phyloP scores from a whole-genome alignment of 2,797 vertebrate species.

The Cuculus canorus region DNA sequence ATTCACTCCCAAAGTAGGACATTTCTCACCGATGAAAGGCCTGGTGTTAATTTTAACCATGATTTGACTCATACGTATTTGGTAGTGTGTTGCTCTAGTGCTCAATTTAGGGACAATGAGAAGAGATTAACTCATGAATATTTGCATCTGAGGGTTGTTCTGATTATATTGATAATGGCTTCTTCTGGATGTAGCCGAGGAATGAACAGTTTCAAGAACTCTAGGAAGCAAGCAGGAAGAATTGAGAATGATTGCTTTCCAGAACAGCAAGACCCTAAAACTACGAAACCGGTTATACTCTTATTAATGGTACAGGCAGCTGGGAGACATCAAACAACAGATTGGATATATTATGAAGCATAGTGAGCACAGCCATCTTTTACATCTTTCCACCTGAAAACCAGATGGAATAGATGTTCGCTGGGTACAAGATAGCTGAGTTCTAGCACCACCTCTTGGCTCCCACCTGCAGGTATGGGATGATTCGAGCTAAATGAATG shows the following conservation, averaged over 20 bases:
- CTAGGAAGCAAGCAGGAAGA: not conserved
- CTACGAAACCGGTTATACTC: not conserved
- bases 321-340: not conserved
- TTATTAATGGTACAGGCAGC: not conserved
- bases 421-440: conserved; percentile 28
- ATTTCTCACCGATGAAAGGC: not conserved
- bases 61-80: not conserved
- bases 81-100: not conserved
- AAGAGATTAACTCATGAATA: conserved; percentile 10
- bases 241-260: not conserved
- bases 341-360: not conserved
- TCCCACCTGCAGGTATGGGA: conserved; percentile 53
- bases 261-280: not conserved
- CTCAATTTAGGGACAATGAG: not conserved
- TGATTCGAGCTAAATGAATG: not conserved
- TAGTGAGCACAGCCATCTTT: not conserved
- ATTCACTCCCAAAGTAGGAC: not conserved
- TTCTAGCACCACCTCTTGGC: conserved; percentile 70
- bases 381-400: not conserved
- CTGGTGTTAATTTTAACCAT: not conserved
- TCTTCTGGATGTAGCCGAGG: not conserved
- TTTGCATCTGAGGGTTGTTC: conserved; percentile 4
- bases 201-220: not conserved
- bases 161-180: not conserved
- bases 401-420: not conserved